Conservation (phyloP, 2,113 vertebrate genomes). For the Tupaia tana region DNA sequence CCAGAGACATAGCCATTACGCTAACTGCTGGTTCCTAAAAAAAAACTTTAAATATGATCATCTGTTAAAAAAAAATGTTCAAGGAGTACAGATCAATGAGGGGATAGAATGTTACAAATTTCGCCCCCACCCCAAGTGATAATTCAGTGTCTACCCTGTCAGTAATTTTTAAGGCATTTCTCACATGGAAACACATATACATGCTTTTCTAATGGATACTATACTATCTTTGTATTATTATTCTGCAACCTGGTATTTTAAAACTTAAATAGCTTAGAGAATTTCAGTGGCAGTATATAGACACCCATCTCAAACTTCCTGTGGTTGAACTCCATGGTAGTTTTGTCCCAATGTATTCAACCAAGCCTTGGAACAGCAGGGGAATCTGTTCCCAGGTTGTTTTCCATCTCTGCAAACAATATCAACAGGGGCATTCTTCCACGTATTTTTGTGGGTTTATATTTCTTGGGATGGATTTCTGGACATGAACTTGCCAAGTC, state of each 20-base stretch:
- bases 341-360: too few relatives aligned
- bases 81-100: not conserved
- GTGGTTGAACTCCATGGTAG: not conserved
- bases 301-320: not conserved
- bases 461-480: not conserved
- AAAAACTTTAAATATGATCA: too few relatives aligned
- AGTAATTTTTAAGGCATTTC: not conserved
- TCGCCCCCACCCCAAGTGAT: too few relatives aligned
- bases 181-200: not conserved
- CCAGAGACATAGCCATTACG: too few relatives aligned
- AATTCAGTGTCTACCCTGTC: not conserved
- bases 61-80: not conserved
- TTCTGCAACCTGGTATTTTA: not conserved
- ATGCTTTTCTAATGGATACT: not conserved
- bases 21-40: too few relatives aligned
- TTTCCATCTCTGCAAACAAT: not conserved
- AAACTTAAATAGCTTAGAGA: not conserved
- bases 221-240: too few relatives aligned
- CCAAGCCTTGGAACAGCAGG: not conserved
- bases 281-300: rapidly evolving
- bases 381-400: not conserved
- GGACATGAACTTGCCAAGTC: rapidly evolving
- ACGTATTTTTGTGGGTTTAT: not conserved
- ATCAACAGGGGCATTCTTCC: not conserved
- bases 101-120: not conserved